Evolutionary conservation across 35 echinoderm and acorn worm species (phyloP).

Genomic region (Hemicentrotus pulcherrimus): DNA sequence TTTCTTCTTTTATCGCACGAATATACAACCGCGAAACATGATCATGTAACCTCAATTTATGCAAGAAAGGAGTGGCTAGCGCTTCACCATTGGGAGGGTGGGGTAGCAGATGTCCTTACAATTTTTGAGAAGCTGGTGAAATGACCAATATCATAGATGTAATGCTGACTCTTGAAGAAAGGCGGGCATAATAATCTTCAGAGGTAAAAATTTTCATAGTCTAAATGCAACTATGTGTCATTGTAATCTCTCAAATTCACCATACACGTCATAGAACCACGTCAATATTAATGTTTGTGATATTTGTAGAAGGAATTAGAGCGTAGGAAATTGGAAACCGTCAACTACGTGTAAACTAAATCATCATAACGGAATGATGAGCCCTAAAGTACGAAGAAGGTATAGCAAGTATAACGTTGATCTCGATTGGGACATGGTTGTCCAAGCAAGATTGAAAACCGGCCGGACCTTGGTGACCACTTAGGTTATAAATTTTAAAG

Average conservation of each 20-base stretch:
- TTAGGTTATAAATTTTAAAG: conserved; percentile 20
- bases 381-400: not conserved
- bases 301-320: not conserved
- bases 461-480: not conserved
- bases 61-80: too few relatives aligned
- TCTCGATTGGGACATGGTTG: not conserved
- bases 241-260: not conserved
- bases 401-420: not conserved
- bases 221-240: too few relatives aligned
- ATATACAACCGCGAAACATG: not conserved
- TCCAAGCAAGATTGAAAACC: not conserved
- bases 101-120: too few relatives aligned
- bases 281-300: conserved; percentile 5
- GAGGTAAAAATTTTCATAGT: too few relatives aligned
- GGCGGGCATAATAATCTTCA: too few relatives aligned
- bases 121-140: too few relatives aligned
- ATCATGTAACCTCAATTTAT: not conserved
- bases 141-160: too few relatives aligned
- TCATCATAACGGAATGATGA: not conserved
- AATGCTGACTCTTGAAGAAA: too few relatives aligned
- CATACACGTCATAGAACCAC: not conserved
- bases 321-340: not conserved
- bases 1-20: not conserved
- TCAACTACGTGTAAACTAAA: not conserved
- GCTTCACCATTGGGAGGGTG: too few relatives aligned